These are phyloP conservation scores for Pseudopipra pipra DNA, from an alignment of 2,113 vertebrate genomes.

Conservation along the genomic window DNA sequence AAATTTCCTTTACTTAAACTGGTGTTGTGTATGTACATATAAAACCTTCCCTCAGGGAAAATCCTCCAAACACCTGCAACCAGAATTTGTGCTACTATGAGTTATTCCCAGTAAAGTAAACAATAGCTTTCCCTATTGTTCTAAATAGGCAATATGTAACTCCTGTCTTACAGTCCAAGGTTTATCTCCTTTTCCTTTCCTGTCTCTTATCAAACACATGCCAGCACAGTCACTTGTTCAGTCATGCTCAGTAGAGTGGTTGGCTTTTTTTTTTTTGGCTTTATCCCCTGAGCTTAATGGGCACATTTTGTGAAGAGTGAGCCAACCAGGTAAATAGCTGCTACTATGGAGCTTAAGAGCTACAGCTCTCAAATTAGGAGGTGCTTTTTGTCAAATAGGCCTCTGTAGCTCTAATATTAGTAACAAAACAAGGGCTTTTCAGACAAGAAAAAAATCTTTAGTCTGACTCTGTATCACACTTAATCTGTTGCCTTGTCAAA, in stretches of 20 bases:
- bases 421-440: conserved; percentile 70
- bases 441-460: conserved; percentile 62
- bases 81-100: not conserved
- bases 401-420: conserved; percentile 67
- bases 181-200: conserved; percentile 25
- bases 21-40: not conserved
- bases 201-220: conserved; percentile 44
- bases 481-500: conserved; percentile 70
- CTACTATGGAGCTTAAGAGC: conserved; percentile 70
- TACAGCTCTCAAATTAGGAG: conserved; percentile 67
- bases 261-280: not conserved
- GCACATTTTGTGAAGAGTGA: conserved; percentile 68
- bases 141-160: not conserved
- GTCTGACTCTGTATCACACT: conserved; percentile 63
- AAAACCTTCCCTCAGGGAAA: not conserved
- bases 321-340: conserved; percentile 69
- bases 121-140: not conserved
- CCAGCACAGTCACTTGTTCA: conserved; percentile 29
- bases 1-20: conserved; percentile 20
- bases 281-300: conserved; percentile 57
- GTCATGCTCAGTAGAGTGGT: conserved; percentile 35
- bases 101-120: not conserved
- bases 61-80: not conserved
- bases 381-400: conserved; percentile 68
- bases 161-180: not conserved